Conservation (phyloP, 2,113 vertebrate genomes). For the Pelvicachromis taeniatus region DNA sequence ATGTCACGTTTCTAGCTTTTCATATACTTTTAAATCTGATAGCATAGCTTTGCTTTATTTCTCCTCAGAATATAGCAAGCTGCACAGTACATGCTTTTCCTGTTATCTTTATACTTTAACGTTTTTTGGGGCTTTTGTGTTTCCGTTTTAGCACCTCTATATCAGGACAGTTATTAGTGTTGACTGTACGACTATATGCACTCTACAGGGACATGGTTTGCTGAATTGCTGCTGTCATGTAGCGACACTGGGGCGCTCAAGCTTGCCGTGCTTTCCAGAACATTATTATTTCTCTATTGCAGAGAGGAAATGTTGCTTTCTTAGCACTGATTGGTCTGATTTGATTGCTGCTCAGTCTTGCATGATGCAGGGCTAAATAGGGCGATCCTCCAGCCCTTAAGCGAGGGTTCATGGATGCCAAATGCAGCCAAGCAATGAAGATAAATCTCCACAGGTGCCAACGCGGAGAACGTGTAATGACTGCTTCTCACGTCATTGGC, state of each 20-base stretch:
- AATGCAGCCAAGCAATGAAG: constrained; percentile 54
- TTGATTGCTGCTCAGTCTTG: constrained; percentile 49
- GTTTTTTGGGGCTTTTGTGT: background rate
- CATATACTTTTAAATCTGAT: background rate
- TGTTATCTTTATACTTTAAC: constrained; percentile 10
- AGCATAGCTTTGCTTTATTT: background rate
- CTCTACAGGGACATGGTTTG: constrained; percentile 11
- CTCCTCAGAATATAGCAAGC: background rate
- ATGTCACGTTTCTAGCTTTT: background rate
- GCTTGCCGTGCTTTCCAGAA: constrained; percentile 1
- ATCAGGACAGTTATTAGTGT: constrained; percentile 19
- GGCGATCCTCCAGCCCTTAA: constrained; percentile 34
- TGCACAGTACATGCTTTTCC: background rate
- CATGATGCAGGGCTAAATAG: constrained; percentile 52
- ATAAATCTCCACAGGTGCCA: constrained; percentile 64
- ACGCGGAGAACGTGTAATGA: constrained; percentile 55
- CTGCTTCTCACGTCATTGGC: constrained; percentile 62
- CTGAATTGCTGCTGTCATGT: constrained; percentile 37
- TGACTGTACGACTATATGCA: constrained; percentile 23
- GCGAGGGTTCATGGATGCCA: constrained; percentile 23
- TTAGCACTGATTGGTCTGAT: constrained; percentile 42
- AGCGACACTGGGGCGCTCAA: constrained; percentile 1
- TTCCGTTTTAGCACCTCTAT: constrained; percentile 3
- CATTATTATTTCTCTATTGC: constrained; percentile 30
- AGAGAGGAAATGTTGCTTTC: background rate